Evolutionary conservation across 1,140 invertebrate genomes (phyloP).

Genomic region (Geopemphigus sp.): DNA sequence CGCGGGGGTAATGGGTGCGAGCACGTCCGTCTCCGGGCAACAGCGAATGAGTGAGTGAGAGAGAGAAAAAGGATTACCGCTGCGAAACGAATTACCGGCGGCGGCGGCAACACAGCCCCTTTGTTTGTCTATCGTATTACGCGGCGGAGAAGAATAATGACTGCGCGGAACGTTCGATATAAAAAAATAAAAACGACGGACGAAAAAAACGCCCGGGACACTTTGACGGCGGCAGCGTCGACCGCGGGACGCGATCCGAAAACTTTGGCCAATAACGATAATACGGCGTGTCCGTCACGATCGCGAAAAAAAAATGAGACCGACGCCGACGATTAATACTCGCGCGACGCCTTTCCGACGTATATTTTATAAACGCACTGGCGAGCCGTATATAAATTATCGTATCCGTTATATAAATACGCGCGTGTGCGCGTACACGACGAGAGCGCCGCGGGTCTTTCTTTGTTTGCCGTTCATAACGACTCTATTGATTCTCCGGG

Average conservation of each 20-base stretch:
- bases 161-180: conserved; percentile 6
- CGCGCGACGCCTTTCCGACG: neutral
- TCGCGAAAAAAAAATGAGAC: too few species aligned
- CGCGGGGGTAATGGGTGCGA: neutral
- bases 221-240: too few species aligned
- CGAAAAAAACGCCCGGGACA: too few species aligned
- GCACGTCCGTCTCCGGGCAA: neutral
- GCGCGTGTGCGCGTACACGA: too few species aligned
- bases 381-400: too few species aligned
- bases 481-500: conserved; percentile 13
- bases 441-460: neutral
- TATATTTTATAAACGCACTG: neutral
- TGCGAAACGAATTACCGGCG: conserved; percentile 13
- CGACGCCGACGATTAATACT: too few species aligned
- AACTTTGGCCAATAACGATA: neutral
- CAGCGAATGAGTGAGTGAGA: too few species aligned
- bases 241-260: too few species aligned
- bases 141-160: neutral
- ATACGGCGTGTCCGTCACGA: too few species aligned
- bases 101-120: neutral
- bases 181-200: neutral
- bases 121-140: conserved; percentile 29
- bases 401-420: too few species aligned
- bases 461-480: conserved; percentile 16
- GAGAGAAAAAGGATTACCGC: conserved; percentile 22